phyloP scores from a whole-genome alignment of 2,113 vertebrate species.

The Theristicus caerulescens region DNA sequence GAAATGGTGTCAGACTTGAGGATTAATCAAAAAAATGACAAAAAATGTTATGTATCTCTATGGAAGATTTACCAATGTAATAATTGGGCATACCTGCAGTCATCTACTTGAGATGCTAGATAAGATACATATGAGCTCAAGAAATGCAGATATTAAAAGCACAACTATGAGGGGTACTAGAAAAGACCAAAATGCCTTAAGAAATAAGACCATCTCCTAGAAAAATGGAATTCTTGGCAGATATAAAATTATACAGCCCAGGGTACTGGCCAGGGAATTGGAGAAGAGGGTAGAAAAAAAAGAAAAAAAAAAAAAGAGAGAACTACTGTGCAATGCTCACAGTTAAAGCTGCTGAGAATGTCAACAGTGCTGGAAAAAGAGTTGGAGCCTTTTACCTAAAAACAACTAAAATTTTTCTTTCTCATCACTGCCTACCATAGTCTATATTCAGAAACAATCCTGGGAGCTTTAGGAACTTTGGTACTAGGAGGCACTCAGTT shows the following conservation, averaged over 20 bases:
- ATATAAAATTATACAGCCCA: not conserved
- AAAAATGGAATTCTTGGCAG: not conserved
- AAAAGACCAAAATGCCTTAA: not conserved
- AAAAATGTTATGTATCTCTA: not conserved
- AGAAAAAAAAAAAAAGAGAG: not conserved
- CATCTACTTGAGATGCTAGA: not conserved
- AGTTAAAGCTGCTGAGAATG: not conserved
- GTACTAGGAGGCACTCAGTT: not conserved
- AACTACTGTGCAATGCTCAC: not conserved
- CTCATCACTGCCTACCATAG: not conserved
- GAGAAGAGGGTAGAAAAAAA: not conserved
- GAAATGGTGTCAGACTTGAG: not conserved
- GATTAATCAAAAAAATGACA: not conserved
- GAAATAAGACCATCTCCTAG: not conserved
- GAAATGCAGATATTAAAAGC: not conserved
- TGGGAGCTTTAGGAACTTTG: not conserved
- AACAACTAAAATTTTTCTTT: not conserved
- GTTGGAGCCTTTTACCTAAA: not conserved
- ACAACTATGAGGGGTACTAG: not conserved
- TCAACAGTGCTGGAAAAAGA: not conserved
- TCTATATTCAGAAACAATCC: not conserved
- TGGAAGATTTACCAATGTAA: not conserved
- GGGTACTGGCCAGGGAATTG: not conserved
- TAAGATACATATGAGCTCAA: not conserved
- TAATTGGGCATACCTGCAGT: not conserved